These are phyloP conservation scores for Pitta sordida DNA, from an alignment of 2,113 vertebrate genomes.

Conservation along the genomic window DNA sequence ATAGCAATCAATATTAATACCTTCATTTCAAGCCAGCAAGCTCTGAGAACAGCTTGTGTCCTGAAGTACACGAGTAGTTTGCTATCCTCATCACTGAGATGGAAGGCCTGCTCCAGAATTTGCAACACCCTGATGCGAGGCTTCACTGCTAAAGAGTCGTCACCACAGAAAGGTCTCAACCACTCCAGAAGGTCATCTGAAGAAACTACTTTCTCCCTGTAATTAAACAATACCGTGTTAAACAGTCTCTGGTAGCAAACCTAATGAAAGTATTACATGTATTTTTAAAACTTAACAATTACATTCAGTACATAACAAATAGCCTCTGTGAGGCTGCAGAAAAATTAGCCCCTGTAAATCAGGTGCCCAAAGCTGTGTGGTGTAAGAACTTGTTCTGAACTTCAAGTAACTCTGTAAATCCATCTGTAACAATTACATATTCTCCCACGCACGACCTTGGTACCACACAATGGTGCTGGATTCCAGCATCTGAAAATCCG, in stretches of 20 bases:
- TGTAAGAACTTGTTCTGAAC: background rate
- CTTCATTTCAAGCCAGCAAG: conserved; percentile 82
- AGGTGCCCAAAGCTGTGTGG: background rate
- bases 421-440: background rate
- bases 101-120: conserved; percentile 87
- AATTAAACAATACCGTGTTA: background rate
- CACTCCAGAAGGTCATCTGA: conserved; percentile 90
- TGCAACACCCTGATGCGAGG: conserved; percentile 87
- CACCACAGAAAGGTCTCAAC: conserved; percentile 90
- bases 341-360: background rate
- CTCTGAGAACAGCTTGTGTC: conserved; percentile 87
- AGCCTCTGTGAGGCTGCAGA: background rate
- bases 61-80: conserved; percentile 88
- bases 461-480: background rate
- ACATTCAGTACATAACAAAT: background rate
- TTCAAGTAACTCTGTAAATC: background rate
- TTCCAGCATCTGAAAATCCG: background rate
- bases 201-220: conserved; percentile 83
- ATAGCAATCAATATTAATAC: conserved; percentile 38
- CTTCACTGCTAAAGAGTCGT: conserved; percentile 78
- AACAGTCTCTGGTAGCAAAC: background rate
- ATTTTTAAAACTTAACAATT: background rate
- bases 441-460: background rate
- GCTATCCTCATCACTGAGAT: conserved; percentile 83
- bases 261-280: background rate